These are phyloP conservation scores for Phengaris arion DNA, from an alignment of 2,888 invertebrate species.

Conservation along the genomic window DNA sequence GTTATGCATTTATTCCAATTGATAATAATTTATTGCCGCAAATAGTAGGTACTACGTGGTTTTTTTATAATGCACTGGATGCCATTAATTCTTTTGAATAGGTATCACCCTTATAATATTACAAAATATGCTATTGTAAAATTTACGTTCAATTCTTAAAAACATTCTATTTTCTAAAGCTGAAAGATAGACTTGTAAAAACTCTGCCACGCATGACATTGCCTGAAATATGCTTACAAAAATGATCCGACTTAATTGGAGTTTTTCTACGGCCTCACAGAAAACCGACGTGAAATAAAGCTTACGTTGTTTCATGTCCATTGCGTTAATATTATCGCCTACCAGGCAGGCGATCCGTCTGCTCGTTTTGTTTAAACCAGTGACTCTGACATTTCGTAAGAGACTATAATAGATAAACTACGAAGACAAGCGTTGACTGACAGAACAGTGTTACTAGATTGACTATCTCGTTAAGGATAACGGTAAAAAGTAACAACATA, in stretches of 20 bases:
- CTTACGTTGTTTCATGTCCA: too few species aligned
- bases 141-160: too few species aligned
- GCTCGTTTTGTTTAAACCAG: neutral
- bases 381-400: conserved; percentile 7
- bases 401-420: neutral
- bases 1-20: conserved; percentile 12
- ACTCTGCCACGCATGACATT: too few species aligned
- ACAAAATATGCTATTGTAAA: too few species aligned
- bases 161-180: too few species aligned
- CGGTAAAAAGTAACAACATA: conserved; percentile 10
- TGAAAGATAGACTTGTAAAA: too few species aligned
- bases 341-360: too few species aligned
- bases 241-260: too few species aligned
- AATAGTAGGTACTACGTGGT: neutral
- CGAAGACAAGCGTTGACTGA: neutral
- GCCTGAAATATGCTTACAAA: too few species aligned
- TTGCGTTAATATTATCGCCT: too few species aligned
- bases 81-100: neutral
- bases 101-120: neutral
- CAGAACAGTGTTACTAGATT: conserved; percentile 10
- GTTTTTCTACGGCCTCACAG: too few species aligned
- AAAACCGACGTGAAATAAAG: too few species aligned
- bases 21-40: conserved; percentile 13
- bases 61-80: conserved; percentile 2
- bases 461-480: conserved; percentile 6